Evolutionary conservation across 53 echinoderm and acorn worm genomes (phyloP).

Genomic region (Henricia sp.): DNA sequence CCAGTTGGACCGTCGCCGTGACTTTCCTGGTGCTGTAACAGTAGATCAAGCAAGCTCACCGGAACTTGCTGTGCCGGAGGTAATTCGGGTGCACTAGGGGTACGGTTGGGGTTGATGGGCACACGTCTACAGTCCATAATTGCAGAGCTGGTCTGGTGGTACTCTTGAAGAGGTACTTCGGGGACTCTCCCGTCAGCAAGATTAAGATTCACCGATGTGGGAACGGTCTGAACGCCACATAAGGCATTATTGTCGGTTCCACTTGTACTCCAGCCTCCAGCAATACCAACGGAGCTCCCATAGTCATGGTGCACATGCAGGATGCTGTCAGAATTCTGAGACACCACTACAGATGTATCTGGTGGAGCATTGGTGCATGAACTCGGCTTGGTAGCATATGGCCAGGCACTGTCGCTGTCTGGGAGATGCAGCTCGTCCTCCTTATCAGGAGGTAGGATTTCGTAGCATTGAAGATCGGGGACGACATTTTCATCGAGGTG

Average conservation of each 20-base stretch:
- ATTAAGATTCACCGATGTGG: not conserved
- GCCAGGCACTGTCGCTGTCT: no score
- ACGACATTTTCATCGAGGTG: slow-evolving; percentile 22
- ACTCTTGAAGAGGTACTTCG: not conserved
- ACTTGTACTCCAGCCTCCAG: not conserved
- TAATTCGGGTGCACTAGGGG: no score
- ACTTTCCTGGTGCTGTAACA: not conserved
- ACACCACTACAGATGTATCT: not conserved
- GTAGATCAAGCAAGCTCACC: not conserved
- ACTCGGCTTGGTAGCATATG: not conserved
- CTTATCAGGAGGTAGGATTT: slow-evolving; percentile 36
- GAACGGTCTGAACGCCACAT: not conserved
- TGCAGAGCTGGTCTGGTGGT: not conserved
- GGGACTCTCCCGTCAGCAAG: not conserved
- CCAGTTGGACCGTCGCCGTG: not conserved
- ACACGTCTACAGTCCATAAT: no score
- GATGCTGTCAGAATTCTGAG: not conserved
- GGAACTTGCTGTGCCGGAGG: not conserved
- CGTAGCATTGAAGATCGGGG: slow-evolving; percentile 66
- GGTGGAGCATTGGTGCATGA: not conserved
- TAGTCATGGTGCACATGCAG: not conserved
- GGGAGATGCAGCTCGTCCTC: not conserved
- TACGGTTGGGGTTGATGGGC: no score
- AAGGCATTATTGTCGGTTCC: not conserved
- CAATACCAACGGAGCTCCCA: not conserved